Conservation (phyloP, 2,797 vertebrate genomes). For the Falco berigora region DNA sequence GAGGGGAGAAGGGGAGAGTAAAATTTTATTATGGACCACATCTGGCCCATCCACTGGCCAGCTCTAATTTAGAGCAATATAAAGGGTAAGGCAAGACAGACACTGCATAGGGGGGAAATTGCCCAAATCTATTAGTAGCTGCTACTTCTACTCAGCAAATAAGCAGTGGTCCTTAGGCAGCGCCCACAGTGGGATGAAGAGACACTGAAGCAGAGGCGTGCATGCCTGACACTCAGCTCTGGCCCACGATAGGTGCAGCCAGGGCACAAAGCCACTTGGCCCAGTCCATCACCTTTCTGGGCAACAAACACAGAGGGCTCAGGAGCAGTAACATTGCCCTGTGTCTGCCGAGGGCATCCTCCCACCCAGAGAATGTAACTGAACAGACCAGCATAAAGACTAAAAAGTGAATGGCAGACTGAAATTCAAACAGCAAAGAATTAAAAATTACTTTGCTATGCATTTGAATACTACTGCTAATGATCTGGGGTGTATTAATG, state of each 20-base stretch:
- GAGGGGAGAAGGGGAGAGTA: neutral
- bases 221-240: neutral
- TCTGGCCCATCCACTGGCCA: neutral
- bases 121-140: neutral
- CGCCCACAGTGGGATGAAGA: neutral
- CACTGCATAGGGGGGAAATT: neutral
- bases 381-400: neutral
- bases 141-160: neutral
- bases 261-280: neutral
- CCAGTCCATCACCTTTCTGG: neutral
- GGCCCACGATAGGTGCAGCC: rapidly evolving
- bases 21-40: neutral
- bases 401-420: neutral
- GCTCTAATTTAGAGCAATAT: neutral
- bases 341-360: neutral
- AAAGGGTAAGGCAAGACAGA: neutral
- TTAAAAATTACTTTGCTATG: neutral
- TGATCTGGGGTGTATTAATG: neutral
- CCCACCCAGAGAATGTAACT: neutral
- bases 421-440: neutral
- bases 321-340: neutral
- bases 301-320: rapidly evolving
- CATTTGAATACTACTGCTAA: neutral
- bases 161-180: neutral
- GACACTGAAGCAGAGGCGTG: neutral